Evolutionary conservation across 2,113 vertebrate genomes (phyloP), one percentile per base, ranked within the genome.

Genomic region (Oceanodroma tethys): DNA sequence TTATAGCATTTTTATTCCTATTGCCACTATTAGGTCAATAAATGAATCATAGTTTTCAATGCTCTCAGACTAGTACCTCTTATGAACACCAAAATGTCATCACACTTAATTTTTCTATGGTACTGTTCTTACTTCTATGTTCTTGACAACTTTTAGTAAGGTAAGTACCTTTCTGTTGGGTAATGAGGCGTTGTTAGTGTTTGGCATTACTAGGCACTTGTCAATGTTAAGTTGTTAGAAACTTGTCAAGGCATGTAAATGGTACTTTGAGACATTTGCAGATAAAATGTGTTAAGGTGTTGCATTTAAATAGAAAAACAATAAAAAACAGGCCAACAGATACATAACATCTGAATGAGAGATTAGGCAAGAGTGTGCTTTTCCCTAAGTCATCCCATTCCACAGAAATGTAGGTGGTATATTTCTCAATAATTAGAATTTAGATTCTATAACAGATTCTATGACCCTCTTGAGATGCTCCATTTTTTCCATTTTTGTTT

Each of bases 151-250:
- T 73, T 93, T 52, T 81, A 58, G 81, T 73, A 72, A 95, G 96
- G 97, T 97, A 95, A 96, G 95, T 96, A 68, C 20, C 21, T 3
- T 25, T 62, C 47, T 86, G 25, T 14, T 87, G 88, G 34, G 6
- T 88, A 9, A 67, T 36, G 48, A 88, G 56, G 55, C 18, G 32
- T 53, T 50, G 19, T 32, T 86, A 65, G 16, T 66, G 5, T 81
- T 63, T 36, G 72, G 27, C 43, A 67, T 68, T 60, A 29, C 19
- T 32, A 32, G 38, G 18, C 20, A 26, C 10, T 66, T 74, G 29
- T 8, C 50, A 83, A 9, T 43, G 21, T 92, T 58, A 78, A 38
- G 30, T 53, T 88, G 40, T 55, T 66, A 48, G 20, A 75, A 81
- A 59, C 43, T 74, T 84, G 34, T 34, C 30, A 53, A 63, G 67